Evolutionary conservation across 2,888 invertebrate species (phyloP).

Genomic region (Hesperia comma): DNA sequence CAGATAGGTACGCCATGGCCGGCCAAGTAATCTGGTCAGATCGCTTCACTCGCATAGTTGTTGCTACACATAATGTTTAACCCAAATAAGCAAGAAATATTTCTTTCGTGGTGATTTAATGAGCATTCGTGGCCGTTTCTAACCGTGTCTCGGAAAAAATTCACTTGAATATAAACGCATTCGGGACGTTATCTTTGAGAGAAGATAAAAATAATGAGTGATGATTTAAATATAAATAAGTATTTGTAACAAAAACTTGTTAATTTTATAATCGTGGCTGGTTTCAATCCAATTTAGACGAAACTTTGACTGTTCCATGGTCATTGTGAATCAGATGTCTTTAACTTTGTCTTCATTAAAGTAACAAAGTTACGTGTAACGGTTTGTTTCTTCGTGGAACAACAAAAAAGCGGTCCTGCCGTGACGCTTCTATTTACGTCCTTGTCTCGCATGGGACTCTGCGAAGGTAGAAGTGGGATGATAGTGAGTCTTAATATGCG

Average conservation of each 20-base stretch:
- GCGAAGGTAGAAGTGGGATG: conserved; percentile 65
- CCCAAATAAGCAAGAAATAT: conserved; percentile 80
- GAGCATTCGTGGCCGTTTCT: conserved; percentile 42
- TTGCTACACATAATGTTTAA: conserved; percentile 77
- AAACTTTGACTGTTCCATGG: conserved; percentile 32
- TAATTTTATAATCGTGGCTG: not conserved
- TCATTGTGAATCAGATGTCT: conserved; percentile 53
- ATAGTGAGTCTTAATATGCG: conserved; percentile 66
- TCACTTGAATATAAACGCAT: conserved; percentile 11
- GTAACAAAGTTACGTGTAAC: conserved; percentile 74
- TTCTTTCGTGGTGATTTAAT: conserved; percentile 68
- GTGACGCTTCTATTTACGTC: conserved; percentile 63
- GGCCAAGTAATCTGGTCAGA: conserved; percentile 78
- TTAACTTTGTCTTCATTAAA: conserved; percentile 66
- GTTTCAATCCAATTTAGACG: not conserved
- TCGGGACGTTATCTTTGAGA: conserved; percentile 2
- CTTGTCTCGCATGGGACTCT: conserved; percentile 62
- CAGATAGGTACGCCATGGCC: conserved; percentile 81
- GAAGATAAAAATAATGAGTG: conserved; percentile 3
- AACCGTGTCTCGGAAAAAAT: conserved; percentile 23
- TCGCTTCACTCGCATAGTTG: conserved; percentile 75
- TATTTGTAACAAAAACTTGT: conserved; percentile 10
- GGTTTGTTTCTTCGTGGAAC: conserved; percentile 68
- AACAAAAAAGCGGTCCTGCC: conserved; percentile 77
- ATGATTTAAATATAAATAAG: not conserved